A percentile compares a stretch with the other conserved stretches of the same genome.
Conservation (phyloP, 2,113 vertebrate genomes). For the Machaerirhynchus nigripectus region DNA sequence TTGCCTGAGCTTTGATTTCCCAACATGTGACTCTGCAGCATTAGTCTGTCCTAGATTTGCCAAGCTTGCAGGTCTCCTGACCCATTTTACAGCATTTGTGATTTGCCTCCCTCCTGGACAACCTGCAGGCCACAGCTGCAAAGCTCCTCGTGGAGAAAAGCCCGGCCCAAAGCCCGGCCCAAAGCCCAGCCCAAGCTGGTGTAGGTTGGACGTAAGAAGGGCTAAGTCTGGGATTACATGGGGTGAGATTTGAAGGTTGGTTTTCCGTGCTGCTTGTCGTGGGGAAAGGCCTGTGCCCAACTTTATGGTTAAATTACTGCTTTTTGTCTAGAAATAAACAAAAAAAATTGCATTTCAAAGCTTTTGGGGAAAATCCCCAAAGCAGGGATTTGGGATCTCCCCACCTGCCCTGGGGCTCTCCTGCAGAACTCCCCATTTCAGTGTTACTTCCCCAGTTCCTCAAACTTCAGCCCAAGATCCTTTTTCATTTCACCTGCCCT, state of each 20-base stretch:
- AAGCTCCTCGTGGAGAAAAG: background rate
- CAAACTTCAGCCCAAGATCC: background rate
- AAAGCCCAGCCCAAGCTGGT: background rate
- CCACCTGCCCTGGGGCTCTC: background rate
- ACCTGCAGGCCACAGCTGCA: background rate
- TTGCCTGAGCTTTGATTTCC: constrained; percentile 36
- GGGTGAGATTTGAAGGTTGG: background rate
- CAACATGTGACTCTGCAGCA: constrained; percentile 57
- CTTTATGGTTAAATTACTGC: fast-evolving
- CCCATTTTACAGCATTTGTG: constrained; percentile 36
- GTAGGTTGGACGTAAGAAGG: background rate
- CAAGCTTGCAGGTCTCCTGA: constrained; percentile 57
- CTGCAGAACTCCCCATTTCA: background rate
- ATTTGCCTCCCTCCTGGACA: constrained; percentile 2
- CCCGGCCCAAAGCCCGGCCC: background rate
- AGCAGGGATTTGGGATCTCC: background rate
- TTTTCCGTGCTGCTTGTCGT: fast-evolving
- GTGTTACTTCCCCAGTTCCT: background rate
- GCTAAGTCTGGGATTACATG: background rate
- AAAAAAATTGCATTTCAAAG: background rate
- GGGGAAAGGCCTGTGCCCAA: background rate
- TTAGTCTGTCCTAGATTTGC: constrained; percentile 63
- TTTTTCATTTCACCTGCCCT: background rate
- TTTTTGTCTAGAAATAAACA: background rate
- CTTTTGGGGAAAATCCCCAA: background rate